phyloP scores from a whole-genome alignment of 2,797 vertebrate genomes.

The Ctenopoma kingsleyae region DNA sequence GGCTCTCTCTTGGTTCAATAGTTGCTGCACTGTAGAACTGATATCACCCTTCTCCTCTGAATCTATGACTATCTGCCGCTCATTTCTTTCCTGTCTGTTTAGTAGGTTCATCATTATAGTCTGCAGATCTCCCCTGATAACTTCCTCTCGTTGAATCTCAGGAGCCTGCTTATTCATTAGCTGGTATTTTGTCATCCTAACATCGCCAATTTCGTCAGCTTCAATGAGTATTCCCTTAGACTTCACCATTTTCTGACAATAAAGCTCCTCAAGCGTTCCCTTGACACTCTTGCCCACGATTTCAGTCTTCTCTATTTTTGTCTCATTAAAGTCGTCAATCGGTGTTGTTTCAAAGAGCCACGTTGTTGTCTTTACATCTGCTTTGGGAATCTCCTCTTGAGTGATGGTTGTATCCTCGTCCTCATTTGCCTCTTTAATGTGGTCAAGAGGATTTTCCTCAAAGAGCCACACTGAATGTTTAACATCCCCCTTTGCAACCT shows the following conservation, averaged over 20 bases:
- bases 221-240: conserved; percentile 92
- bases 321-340: conserved; percentile 90
- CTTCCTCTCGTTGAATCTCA: conserved; percentile 92
- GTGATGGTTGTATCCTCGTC: conserved; percentile 46
- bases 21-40: conserved; percentile 87
- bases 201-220: conserved; percentile 92
- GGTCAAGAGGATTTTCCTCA: conserved; percentile 91
- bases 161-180: conserved; percentile 91
- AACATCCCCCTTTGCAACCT: conserved; percentile 91
- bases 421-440: conserved; percentile 87
- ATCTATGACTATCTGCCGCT: conserved; percentile 86
- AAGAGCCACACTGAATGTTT: conserved; percentile 94
- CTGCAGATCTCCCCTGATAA: conserved; percentile 89
- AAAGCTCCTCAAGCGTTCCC: conserved; percentile 92
- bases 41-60: conserved; percentile 92
- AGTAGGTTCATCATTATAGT: conserved; percentile 93
- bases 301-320: conserved; percentile 85
- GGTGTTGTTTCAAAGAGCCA: conserved; percentile 96
- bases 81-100: conserved; percentile 80
- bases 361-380: conserved; percentile 91
- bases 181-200: conserved; percentile 95
- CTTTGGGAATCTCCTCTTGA: conserved; percentile 89
- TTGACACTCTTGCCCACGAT: conserved; percentile 92
- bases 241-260: conserved; percentile 89
- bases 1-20: conserved; percentile 86